Evolutionary conservation across 2,888 invertebrate genomes (phyloP).

Genomic region (Spodoptera exigua): DNA sequence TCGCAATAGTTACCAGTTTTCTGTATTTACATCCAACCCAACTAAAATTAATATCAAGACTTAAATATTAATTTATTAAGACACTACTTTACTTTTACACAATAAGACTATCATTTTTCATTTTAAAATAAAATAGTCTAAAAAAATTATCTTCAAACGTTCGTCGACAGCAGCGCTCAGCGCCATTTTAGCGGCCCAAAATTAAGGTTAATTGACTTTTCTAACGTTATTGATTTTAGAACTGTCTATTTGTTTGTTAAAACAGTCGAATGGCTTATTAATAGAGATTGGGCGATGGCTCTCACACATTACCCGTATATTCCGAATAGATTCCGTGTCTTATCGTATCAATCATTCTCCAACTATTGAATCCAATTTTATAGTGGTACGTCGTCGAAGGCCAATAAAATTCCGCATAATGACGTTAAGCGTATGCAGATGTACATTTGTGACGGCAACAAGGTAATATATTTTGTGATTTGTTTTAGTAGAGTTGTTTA

Average conservation of each 20-base stretch:
- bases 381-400: constrained; percentile 4
- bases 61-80: not conserved
- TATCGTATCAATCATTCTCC: constrained; percentile 36
- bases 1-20: constrained; percentile 32
- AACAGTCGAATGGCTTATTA: constrained; percentile 61
- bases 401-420: constrained; percentile 38
- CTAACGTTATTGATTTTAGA: constrained; percentile 72
- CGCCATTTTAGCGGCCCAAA: constrained; percentile 70
- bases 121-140: not conserved
- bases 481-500: constrained; percentile 22
- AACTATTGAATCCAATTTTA: constrained; percentile 30
- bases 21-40: not conserved
- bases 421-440: constrained; percentile 53
- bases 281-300: constrained; percentile 47
- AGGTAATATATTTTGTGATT: constrained; percentile 11
- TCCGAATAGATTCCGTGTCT: constrained; percentile 8
- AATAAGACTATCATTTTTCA: not conserved
- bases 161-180: constrained; percentile 22
- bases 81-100: not conserved
- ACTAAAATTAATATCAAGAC: not conserved
- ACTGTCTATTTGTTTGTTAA: constrained; percentile 67
- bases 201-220: constrained; percentile 81
- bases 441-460: constrained; percentile 19
- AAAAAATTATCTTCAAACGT: not conserved
- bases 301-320: constrained; percentile 51